Evolutionary conservation across 2,113 vertebrate genomes (phyloP), one percentile per base, ranked within the genome.

Genomic region (Peromyscus polionotus): DNA sequence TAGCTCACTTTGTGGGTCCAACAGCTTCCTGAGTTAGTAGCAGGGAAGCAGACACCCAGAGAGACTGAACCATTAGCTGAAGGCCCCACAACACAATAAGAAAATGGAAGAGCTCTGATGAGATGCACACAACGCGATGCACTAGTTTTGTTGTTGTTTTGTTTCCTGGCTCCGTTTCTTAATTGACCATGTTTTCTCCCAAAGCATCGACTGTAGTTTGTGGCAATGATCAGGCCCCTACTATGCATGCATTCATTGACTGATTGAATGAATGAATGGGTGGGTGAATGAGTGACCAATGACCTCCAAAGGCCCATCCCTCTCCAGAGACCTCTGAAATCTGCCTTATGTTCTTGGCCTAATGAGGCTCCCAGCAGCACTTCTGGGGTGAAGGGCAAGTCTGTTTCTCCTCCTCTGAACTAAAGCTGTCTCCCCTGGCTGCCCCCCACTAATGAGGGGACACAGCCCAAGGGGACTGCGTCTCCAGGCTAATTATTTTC

Each of bases 401-500:
- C 77, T 12, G 61, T 86, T 77, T 95, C 85, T 93, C 68, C 28
- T 91, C 81, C 91, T 98, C 96, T 96, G 96, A 97, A 96, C 79
- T 90, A 11, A 24, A 14, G 10, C 61, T 54, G 59, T 36, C 54
- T 73, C 90, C 57, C 0, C 88, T 48, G 87, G 24, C 79, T 88
- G 90, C 22, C 67, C 95, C 93, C 61, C 17, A 42, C 94, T 97
- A 97, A 98, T 93, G 97, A 97, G 97, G 59, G 96, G 94, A 94
- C 97, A 96, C 65, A 90, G 88, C 97, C 96, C 95, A 93, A 90
- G 91, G 95, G 96, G 94, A 97, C 45, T 7, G 2, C 28, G 65
- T 92, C 97, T 98, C 87, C 87, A 94, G 91, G 93, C 97, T 98
- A 98, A 97, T 97, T 96, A 97, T 96, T 97, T 94, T 91, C 89